Percentiles rank a stretch among this genome's conserved stretches.
These are phyloP conservation scores for Megalonaias nervosa DNA, from an alignment of 1,140 invertebrate genomes.

Conservation along the genomic window DNA sequence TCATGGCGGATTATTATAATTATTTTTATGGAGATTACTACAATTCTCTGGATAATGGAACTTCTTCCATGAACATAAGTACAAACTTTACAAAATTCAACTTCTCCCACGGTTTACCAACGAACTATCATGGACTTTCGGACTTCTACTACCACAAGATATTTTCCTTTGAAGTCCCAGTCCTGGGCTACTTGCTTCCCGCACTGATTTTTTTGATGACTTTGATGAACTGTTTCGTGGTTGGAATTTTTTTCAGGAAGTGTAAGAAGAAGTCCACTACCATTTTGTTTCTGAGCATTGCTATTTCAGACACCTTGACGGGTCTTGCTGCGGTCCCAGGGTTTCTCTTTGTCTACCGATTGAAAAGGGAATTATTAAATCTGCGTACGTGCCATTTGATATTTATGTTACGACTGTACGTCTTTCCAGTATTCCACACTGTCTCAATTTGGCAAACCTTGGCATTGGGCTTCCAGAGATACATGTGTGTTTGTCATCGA, in stretches of 20 bases:
- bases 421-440: too few relatives aligned
- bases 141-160: constrained; percentile 10
- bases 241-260: constrained; percentile 16
- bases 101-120: too few relatives aligned
- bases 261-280: constrained; percentile 22
- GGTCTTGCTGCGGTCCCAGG: constrained; percentile 18
- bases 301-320: constrained; percentile 33
- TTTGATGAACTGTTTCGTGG: constrained; percentile 20
- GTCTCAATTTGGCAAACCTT: constrained; percentile 38
- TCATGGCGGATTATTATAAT: too few relatives aligned
- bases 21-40: too few relatives aligned
- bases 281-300: too few relatives aligned
- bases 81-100: too few relatives aligned
- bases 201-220: constrained; percentile 8
- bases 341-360: constrained; percentile 9
- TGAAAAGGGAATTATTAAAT: neutral
- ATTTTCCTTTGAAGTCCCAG: too few relatives aligned
- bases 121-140: too few relatives aligned
- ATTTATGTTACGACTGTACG: constrained; percentile 19
- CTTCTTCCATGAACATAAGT: too few relatives aligned
- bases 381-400: constrained; percentile 2
- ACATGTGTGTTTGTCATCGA: constrained; percentile 33
- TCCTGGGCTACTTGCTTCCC: constrained; percentile 15
- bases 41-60: too few relatives aligned
- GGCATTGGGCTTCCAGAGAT: constrained; percentile 21